Percentiles rank a stretch among this genome's conserved stretches.
Conservation (phyloP, 2,797 vertebrate species). For the Crocidura indochinensis region DNA sequence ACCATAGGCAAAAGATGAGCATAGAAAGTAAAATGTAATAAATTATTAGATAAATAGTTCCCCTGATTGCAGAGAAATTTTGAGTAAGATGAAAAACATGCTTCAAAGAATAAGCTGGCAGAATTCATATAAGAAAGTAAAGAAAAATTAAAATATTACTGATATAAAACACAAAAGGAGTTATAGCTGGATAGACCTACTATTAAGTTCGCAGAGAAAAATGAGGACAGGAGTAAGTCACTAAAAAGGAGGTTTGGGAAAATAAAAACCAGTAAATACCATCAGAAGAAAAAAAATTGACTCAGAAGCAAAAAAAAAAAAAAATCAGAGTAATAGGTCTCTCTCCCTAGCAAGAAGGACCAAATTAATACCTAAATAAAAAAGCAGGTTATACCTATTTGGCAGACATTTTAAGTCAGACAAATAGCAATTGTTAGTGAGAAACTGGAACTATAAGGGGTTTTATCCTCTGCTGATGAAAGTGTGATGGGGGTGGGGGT, state of each 20-base stretch:
- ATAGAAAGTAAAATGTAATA: not conserved
- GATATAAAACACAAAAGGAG: conserved; percentile 37
- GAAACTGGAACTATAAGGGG: not conserved
- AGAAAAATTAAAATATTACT: conserved; percentile 26
- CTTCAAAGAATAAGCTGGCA: not conserved
- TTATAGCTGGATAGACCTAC: not conserved
- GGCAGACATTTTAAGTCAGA: not conserved
- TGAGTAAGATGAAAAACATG: not conserved
- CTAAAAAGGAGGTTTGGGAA: too few relatives aligned
- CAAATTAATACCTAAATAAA: conserved; percentile 42
- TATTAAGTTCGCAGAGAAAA: not conserved
- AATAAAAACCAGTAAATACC: too few relatives aligned
- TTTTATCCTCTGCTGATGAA: not conserved
- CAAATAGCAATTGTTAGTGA: not conserved
- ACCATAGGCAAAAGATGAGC: conserved; percentile 3
- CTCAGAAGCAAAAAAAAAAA: conserved; percentile 30
- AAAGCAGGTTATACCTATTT: not conserved
- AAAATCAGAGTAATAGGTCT: not conserved
- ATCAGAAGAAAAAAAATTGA: not conserved
- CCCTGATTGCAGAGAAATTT: not conserved
- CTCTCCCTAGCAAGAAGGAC: not conserved
- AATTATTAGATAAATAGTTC: conserved; percentile 1
- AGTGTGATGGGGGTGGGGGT: not conserved
- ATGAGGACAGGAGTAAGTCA: too few relatives aligned
- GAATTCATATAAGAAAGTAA: not conserved